Percentiles rank a stretch among this genome's conserved stretches.
Evolutionary conservation across 2,113 vertebrate species (phyloP).

Genomic region (Dicerorhinus sumatrensis): DNA sequence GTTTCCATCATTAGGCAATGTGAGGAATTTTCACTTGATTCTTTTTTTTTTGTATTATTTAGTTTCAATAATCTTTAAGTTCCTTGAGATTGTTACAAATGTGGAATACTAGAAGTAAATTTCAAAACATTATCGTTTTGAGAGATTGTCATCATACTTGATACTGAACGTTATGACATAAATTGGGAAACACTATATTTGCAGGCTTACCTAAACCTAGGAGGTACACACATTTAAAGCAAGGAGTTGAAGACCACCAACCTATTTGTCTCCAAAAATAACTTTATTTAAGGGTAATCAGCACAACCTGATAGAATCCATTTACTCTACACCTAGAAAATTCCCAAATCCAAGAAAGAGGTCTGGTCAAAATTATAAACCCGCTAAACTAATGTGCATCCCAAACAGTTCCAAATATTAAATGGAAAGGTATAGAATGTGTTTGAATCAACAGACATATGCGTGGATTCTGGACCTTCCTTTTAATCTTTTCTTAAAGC

Average conservation of each 20-base stretch:
- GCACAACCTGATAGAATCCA: neutral
- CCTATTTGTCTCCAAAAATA: neutral
- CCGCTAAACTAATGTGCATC: neutral
- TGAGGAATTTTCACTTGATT: neutral
- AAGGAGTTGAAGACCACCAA: neutral
- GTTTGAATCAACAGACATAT: neutral
- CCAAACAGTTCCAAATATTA: neutral
- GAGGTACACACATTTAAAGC: neutral
- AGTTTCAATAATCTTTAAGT: neutral
- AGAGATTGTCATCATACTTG: neutral
- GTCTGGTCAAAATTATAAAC: neutral
- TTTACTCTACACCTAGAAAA: neutral
- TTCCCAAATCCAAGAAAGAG: neutral
- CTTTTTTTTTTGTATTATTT: neutral
- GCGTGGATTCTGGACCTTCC: neutral
- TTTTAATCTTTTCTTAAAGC: slow-evolving; percentile 11
- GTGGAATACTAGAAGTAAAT: neutral
- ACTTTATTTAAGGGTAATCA: neutral
- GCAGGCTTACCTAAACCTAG: neutral
- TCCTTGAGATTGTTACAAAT: neutral
- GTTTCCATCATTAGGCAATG: neutral
- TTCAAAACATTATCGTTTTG: neutral
- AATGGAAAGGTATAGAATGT: neutral
- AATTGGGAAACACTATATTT: neutral
- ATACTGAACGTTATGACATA: neutral